Evolutionary conservation across 2,797 vertebrate genomes (phyloP), one percentile per base, ranked within the genome.

Genomic region (Uromys caudimaculatus): DNA sequence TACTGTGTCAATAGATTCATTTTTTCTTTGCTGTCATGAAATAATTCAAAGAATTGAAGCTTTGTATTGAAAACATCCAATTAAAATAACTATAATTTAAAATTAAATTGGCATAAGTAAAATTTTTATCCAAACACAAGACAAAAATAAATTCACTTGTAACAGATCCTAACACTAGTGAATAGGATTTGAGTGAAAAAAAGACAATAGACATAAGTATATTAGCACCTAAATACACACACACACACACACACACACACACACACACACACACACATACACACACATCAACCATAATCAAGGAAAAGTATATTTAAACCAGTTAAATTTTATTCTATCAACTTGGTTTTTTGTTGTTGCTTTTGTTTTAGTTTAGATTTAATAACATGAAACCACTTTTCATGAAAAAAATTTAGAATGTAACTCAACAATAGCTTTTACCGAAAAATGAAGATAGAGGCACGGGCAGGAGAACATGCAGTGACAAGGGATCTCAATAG

Each of bases 51-150:
- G 10, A 92, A 4, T 89, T 90, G 44, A 88, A 82, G 13, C 13
- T 19, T 75, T 44, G 6, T 89, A 90, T 89, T 56, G 6, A 73
- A 84, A 93, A 71, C 38, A 24, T 38, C 75, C 85, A 94, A 97
- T 12, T 89, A 93, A 87, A 82, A 41, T 38, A n/a, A 69, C 10
- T n/a, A 16, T 6, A 38, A n/a, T 81, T 89, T 71, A 54, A 35
- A 62, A 6, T 73, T 90, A 64, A 94, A 91, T 58, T 54, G 67
- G 8, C 17, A 69, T 78, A 10, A 62, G 32, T 75, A 38, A 77
- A 73, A 79, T 50, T 60, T 56, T 38, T 90, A 21, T 2, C 75
- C 92, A 92, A 73, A 29, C 56, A 6, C 32, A 84, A 19, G 13
- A n/a, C 10, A 2, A 16, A 84, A 76, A 52, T 21, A 47, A 79